These are phyloP conservation scores for Eupsilia transversa DNA, from an alignment of 2,888 invertebrate genomes.

Conservation along the genomic window DNA sequence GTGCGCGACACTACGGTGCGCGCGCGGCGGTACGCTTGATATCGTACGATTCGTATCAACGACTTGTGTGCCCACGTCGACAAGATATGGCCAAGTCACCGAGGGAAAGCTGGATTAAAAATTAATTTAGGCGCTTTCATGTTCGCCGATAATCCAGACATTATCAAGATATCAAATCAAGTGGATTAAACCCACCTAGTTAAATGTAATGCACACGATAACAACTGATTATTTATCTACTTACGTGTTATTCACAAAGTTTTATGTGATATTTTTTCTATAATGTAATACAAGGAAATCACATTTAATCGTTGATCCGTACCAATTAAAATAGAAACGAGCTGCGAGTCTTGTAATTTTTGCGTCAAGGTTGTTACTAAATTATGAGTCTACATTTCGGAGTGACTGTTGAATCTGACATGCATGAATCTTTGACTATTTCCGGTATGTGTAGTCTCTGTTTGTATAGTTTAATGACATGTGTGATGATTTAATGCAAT, in stretches of 20 bases:
- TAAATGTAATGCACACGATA: constrained; percentile 88
- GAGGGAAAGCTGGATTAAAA: constrained; percentile 88
- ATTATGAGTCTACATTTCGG: constrained; percentile 51
- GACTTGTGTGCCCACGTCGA: constrained; percentile 79
- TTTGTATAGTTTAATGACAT: constrained; percentile 75
- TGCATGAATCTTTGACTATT: constrained; percentile 65
- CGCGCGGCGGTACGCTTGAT: constrained; percentile 68
- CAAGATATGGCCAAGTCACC: constrained; percentile 82
- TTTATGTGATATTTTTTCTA: constrained; percentile 57
- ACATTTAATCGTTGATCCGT: constrained; percentile 45
- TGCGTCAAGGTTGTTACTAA: constrained; percentile 59
- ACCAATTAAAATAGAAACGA: constrained; percentile 34
- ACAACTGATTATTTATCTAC: constrained; percentile 84
- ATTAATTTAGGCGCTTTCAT: constrained; percentile 89
- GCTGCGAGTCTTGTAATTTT: constrained; percentile 43
- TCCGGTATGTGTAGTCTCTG: constrained; percentile 71
- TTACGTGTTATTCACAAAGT: constrained; percentile 70
- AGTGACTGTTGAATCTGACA: constrained; percentile 46
- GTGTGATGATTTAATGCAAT: constrained; percentile 79
- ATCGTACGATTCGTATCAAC: constrained; percentile 72
- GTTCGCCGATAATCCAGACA: constrained; percentile 88
- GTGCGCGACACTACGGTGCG: constrained; percentile 37
- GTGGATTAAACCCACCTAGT: constrained; percentile 87
- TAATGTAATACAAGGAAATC: constrained; percentile 56
- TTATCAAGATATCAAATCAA: constrained; percentile 89